These are phyloP conservation scores for Ailuropoda melanoleuca DNA, from an alignment of 2,113 vertebrate species.

Conservation along the genomic window DNA sequence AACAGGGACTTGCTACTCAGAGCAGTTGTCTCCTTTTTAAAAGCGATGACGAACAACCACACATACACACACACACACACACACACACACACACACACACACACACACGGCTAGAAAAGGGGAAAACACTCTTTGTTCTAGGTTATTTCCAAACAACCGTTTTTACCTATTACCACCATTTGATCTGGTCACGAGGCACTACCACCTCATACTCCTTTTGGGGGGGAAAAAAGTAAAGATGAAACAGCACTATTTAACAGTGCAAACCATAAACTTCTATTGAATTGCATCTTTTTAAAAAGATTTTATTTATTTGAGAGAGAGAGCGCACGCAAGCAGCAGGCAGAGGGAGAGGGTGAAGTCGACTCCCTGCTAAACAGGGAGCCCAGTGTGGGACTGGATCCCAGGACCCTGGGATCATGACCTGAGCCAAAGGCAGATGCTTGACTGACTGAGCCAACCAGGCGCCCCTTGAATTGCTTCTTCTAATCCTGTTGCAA, in stretches of 20 bases:
- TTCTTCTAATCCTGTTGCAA: neutral
- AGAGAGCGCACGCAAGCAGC: neutral
- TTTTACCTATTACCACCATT: neutral
- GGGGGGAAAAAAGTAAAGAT: neutral
- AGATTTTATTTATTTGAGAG: neutral
- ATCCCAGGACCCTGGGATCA: neutral
- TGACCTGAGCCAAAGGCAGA: neutral
- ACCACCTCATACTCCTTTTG: neutral
- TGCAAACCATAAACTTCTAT: neutral
- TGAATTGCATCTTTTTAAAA: neutral
- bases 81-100: fast-evolving
- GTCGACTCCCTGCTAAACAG: neutral
- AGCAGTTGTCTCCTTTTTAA: constrained; percentile 32
- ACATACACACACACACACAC: too few relatives aligned
- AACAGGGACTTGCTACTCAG: neutral
- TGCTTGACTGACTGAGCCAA: neutral
- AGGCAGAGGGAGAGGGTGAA: neutral
- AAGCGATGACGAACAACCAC: neutral
- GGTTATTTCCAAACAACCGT: neutral
- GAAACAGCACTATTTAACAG: neutral
- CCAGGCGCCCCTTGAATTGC: neutral
- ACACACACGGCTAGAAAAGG: neutral
- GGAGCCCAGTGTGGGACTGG: neutral
- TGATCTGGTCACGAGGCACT: neutral
- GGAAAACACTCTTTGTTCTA: neutral